Evolutionary conservation across 1,140 invertebrate genomes (phyloP).

Genomic region (Sarcophaga bullata): DNA sequence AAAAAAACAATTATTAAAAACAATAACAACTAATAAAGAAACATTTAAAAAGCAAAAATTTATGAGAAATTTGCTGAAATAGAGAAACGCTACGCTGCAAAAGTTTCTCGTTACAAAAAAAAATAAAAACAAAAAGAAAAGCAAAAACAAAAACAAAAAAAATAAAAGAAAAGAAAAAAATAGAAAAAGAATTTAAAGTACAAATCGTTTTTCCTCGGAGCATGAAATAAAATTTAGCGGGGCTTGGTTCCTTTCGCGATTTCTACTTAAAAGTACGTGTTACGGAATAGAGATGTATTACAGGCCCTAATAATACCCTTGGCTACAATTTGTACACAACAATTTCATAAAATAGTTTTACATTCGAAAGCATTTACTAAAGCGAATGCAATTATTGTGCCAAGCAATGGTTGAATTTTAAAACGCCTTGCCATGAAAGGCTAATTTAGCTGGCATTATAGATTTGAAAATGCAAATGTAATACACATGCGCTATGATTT

Average conservation of each 20-base stretch:
- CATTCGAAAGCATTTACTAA: too few species aligned
- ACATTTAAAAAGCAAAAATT: background rate
- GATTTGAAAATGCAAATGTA: too few species aligned
- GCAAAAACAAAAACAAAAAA: background rate
- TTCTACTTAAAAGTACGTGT: background rate
- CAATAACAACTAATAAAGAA: constrained; percentile 25
- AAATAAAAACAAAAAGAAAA: background rate
- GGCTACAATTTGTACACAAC: background rate
- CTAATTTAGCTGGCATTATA: too few species aligned
- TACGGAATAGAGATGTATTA: background rate
- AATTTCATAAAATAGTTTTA: too few species aligned
- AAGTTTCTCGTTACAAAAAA: constrained; percentile 3
- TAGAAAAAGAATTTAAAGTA: background rate
- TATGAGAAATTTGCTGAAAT: background rate
- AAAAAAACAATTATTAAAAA: constrained; percentile 21
- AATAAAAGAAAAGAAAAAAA: background rate
- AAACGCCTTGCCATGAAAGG: too few species aligned
- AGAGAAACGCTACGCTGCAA: background rate
- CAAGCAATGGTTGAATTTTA: too few species aligned
- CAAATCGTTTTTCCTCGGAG: background rate
- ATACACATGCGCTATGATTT: too few species aligned
- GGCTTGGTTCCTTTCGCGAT: background rate
- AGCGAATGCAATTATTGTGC: too few species aligned
- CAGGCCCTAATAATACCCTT: background rate
- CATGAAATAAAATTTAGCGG: background rate